Evolutionary conservation across 1,140 invertebrate genomes (phyloP), one percentile per base, ranked within the genome.

Genomic region (Choristoneura fumiferana): DNA sequence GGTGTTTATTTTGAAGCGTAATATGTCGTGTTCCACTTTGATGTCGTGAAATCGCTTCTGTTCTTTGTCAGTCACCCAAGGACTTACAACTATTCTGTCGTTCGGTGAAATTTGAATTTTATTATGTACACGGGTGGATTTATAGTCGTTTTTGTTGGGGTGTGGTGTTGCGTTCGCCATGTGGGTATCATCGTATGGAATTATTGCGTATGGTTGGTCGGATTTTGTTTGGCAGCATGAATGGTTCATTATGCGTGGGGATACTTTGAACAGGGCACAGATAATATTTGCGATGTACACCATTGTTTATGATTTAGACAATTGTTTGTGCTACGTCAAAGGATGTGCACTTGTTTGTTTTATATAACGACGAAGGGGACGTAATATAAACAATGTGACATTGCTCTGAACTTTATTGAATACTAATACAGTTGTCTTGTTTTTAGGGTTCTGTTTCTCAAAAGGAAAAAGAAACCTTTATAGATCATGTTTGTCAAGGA

Each of bases 11-110:
- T 81, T 84, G 76, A 82, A 84, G 81, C 84, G 83, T 87, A 87
- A 89, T 84, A 89, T 87, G 84, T 89, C 82, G 78, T 86, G 82
- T 87, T 89, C 82, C 81, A 86, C 86, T 89, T 89, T 89, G 86
- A 89, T 89, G 86, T 89, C 81, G 76, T 87, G 79, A 86, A 85
- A 88, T 85, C 84, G 84, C 77, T 89, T 84, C 84, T 87, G 83
- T 85, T 82, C 76, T 83, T 80, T 81, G 78, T 89, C 84, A 87
- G 74, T 65, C 61, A 67, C 72, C 69, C 77, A 82, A 83, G 73
- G 84, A 82, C 78, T 83, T 84, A 89, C 76, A 74, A 84, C 78
- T 80, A 84, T 79, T 76, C 63, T 71, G 62, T 63, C 64, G 58
- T 66, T 73, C 76, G 72, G 81, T 81, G 81, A 73, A 86, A 78